Evolutionary conservation across 2,797 vertebrate genomes (phyloP), one percentile per base, ranked within the genome.

Genomic region (Acrocephalus scirpaceus): DNA sequence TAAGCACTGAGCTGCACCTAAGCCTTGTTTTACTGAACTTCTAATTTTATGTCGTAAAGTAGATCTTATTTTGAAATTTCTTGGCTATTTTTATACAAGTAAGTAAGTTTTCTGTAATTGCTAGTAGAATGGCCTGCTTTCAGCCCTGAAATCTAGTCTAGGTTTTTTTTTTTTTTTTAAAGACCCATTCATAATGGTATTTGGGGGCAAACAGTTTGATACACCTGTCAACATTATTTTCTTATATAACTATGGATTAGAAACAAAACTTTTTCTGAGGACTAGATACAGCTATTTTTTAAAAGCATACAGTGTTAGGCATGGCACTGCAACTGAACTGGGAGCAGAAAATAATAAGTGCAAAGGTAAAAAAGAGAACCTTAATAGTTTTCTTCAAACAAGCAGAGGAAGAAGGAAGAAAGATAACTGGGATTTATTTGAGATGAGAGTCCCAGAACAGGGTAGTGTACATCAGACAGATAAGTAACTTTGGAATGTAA

Each of bases 51-150:
- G 50, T 95, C 95, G 97, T 96, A 90, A 88, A 88, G 44, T 95
- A 84, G 70, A 65, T 85, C 40, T 95, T 71, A 40, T 95, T 71
- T 84, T 96, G 86, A 96, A 97, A 96, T 97, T 96, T 97, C 84
- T 54, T 84, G 93, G 80, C 97, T 97, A 97, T 98, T 98, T 98
- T 96, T 97, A 97, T 98, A 97, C 97, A 98, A 98, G 97, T 98
- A 96, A 65, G 91, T 84, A 56, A 86, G 51, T 81, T 92, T 94
- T 96, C 74, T 87, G 71, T 96, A 98, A 97, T 96, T 98, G 92
- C 90, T 86, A 67, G 40, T 64, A 81, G 78, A 96, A 96, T 85
- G 83, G 53, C 47, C 69, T 96, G n/a, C 54, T 94, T 94, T 97
- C 88, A 95, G 48, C 40, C 66, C 72, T 82, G 79, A 96, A 94